Evolutionary conservation across 1,140 invertebrate species (phyloP).

Genomic region (Saxidomus purpurata): DNA sequence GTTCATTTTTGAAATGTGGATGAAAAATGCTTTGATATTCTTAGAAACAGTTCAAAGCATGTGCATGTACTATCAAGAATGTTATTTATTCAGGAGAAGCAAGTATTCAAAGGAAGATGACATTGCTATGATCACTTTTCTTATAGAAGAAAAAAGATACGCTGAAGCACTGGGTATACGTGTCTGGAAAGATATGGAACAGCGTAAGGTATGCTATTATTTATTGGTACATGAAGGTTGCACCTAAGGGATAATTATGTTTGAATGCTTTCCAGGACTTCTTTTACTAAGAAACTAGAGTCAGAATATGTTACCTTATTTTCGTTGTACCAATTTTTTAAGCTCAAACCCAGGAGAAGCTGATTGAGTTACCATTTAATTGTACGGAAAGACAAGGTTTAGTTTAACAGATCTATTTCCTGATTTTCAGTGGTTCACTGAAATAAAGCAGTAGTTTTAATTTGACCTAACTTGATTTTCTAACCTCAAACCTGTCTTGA

Average conservation of each 20-base stretch:
- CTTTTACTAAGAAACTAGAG: neutral
- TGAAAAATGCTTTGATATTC: no score
- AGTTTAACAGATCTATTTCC: no score
- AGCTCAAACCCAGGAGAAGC: no score
- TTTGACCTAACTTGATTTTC: no score
- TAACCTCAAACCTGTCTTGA: no score
- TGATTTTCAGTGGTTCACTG: no score
- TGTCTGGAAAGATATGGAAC: constrained; percentile 48
- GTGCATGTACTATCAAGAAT: no score
- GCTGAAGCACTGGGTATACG: constrained; percentile 23
- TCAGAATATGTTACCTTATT: neutral
- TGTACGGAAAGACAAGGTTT: no score
- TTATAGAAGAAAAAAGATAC: constrained; percentile 27
- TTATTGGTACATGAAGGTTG: neutral
- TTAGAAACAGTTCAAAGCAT: no score
- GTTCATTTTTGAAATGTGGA: no score
- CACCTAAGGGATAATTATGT: neutral
- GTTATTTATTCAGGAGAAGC: constrained; percentile 23
- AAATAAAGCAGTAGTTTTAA: no score
- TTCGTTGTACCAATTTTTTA: neutral
- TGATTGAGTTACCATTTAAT: no score
- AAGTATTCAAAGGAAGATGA: constrained; percentile 44
- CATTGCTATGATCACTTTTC: constrained; percentile 15
- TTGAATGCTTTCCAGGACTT: neutral
- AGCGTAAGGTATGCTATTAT: neutral